Percentiles rank a stretch among this genome's conserved stretches.
Evolutionary conservation across 2,888 invertebrate species (phyloP).

Genomic region (Drosophila cognata): DNA sequence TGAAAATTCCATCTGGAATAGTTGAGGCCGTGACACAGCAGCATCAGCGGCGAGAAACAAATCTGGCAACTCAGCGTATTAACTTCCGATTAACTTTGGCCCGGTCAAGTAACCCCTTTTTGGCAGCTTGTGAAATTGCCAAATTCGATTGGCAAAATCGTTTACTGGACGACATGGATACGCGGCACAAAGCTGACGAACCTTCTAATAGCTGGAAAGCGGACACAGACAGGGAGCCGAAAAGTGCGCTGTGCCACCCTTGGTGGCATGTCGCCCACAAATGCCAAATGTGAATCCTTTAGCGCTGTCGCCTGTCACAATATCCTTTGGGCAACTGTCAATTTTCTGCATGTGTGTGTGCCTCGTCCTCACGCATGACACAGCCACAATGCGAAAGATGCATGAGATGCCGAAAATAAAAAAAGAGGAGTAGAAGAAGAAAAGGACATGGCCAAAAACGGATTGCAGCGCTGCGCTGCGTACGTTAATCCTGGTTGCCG

Average conservation of each 20-base stretch:
- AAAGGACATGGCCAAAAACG: slow-evolving; percentile 63
- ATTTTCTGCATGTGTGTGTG: slow-evolving; percentile 42
- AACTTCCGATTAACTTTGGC: slow-evolving; percentile 85
- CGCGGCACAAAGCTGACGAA: slow-evolving; percentile 35
- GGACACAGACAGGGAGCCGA: slow-evolving; percentile 8
- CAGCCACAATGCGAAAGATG: slow-evolving; percentile 37
- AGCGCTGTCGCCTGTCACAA: slow-evolving; percentile 74
- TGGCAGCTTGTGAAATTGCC: slow-evolving; percentile 71
- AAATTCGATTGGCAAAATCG: slow-evolving; percentile 80
- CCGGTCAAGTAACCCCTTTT: slow-evolving; percentile 76
- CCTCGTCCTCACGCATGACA: slow-evolving; percentile 69
- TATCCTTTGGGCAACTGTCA: slow-evolving; percentile 79
- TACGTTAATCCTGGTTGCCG: slow-evolving; percentile 72
- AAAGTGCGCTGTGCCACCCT: slow-evolving; percentile 59
- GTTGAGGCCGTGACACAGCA: slow-evolving; percentile 66
- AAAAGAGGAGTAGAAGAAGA: slow-evolving; percentile 23
- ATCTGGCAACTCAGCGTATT: slow-evolving; percentile 83
- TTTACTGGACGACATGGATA: slow-evolving; percentile 58
- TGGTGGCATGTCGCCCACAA: slow-evolving; percentile 44
- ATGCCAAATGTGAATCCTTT: slow-evolving; percentile 62
- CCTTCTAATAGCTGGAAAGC: slow-evolving; percentile 67
- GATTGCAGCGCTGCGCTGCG: slow-evolving; percentile 60
- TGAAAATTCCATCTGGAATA: slow-evolving; percentile 81
- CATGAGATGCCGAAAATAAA: slow-evolving; percentile 35
- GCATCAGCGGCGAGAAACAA: slow-evolving; percentile 47